Evolutionary conservation across 2,113 vertebrate genomes (phyloP).

Genomic region (Zonotrichia leucophrys): DNA sequence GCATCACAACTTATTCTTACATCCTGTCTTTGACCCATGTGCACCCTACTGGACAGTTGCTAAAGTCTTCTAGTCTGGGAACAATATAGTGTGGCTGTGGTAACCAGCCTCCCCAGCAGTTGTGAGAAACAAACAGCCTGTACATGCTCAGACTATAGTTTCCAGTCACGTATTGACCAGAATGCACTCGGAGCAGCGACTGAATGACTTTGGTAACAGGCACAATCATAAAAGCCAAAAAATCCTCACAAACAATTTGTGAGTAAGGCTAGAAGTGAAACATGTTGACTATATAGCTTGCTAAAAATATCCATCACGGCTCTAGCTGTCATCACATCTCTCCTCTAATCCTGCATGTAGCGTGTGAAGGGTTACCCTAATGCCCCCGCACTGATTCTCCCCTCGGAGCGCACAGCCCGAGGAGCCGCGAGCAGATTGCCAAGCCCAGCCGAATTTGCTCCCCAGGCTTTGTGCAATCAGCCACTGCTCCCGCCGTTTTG

Average conservation of each 20-base stretch:
- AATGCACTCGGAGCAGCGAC: neutral
- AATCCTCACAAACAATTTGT: neutral
- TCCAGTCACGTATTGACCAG: constrained; percentile 26
- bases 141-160: neutral
- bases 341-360: constrained; percentile 18
- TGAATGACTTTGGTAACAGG: constrained; percentile 21
- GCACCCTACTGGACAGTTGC: neutral
- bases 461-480: constrained; percentile 17
- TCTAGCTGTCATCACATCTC: constrained; percentile 47
- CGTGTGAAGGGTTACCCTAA: constrained; percentile 14
- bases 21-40: neutral
- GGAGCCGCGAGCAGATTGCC: neutral
- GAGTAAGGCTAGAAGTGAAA: constrained; percentile 25
- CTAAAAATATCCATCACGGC: neutral
- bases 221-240: neutral
- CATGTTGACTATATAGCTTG: neutral
- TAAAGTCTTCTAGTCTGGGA: neutral
- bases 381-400: neutral
- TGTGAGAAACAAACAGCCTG: neutral
- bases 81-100: neutral
- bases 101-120: neutral
- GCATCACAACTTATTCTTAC: neutral
- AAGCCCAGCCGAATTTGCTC: neutral
- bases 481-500: neutral
- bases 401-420: rapidly evolving